Conservation (phyloP, 1,140 invertebrate species). For the Phymorhynchus buccinoides region DNA sequence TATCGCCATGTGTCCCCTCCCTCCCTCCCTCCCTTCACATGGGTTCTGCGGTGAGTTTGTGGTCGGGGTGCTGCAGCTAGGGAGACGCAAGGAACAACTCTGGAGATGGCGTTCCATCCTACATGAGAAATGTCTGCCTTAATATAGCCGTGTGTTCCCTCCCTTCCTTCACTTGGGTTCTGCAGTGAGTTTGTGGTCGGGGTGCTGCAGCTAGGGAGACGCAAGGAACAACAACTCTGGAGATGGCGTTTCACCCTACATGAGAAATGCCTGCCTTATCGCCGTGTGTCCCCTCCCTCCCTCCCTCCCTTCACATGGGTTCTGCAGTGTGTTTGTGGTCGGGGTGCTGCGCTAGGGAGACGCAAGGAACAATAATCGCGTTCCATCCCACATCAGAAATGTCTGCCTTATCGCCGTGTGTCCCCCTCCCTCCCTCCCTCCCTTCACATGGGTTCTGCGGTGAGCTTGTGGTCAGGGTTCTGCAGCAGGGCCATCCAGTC, state of each 20-base stretch:
- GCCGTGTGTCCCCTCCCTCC: not conserved
- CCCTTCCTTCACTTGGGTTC: not conserved
- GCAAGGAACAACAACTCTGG: too few relatives aligned
- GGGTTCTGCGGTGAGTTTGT: not conserved
- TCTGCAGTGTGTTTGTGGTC: not conserved
- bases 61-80: too few relatives aligned
- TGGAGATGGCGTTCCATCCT: too few relatives aligned
- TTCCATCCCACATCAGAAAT: too few relatives aligned
- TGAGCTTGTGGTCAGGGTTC: constrained; percentile 17
- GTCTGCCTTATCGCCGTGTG: not conserved
- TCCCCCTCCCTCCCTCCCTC: not conserved
- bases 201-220: too few relatives aligned
- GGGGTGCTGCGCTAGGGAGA: too few relatives aligned
- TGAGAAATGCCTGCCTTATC: not conserved
- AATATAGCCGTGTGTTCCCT: not conserved
- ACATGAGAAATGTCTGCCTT: too few relatives aligned
- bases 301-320: not conserved
- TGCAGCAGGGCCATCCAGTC: constrained; percentile 54
- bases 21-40: not conserved
- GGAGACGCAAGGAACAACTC: too few relatives aligned
- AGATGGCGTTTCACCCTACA: too few relatives aligned
- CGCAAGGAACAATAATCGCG: too few relatives aligned
- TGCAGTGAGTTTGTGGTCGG: not conserved
- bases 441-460: not conserved
- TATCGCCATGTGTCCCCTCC: not conserved